Conservation (phyloP, 2,888 invertebrate genomes). For the Trichogramma dendrolimi region DNA sequence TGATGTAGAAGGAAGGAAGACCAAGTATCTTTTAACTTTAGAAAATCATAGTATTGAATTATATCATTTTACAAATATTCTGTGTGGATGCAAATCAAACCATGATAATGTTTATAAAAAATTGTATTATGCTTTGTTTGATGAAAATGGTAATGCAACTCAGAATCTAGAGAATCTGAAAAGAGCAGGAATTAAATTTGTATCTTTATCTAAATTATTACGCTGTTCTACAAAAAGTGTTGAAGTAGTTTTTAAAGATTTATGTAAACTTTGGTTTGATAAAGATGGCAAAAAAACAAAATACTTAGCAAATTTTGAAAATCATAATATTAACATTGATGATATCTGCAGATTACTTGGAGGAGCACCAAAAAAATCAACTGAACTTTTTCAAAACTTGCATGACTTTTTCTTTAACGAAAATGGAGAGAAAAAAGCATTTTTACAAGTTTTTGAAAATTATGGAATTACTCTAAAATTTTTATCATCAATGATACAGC, state of each 20-base stretch:
- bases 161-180: background rate
- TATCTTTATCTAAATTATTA: background rate
- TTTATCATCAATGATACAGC: background rate
- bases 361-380: conserved; percentile 30
- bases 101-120: conserved; percentile 37
- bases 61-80: conserved; percentile 36
- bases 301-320: background rate
- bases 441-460: conserved; percentile 23
- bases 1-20: conserved; percentile 25
- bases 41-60: conserved; percentile 33
- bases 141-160: background rate
- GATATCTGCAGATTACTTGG: conserved; percentile 35
- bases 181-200: background rate
- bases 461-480: conserved; percentile 17
- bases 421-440: conserved; percentile 18
- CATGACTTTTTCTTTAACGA: conserved; percentile 35
- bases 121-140: conserved; percentile 36
- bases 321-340: conserved; percentile 10
- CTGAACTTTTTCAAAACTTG: conserved; percentile 38
- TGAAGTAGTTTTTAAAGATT: background rate
- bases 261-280: background rate
- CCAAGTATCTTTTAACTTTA: conserved; percentile 18
- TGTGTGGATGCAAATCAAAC: conserved; percentile 30
- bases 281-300: background rate
- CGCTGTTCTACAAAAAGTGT: background rate